phyloP scores from a whole-genome alignment of 2,888 invertebrate species.

The Adelphocoris suturalis region DNA sequence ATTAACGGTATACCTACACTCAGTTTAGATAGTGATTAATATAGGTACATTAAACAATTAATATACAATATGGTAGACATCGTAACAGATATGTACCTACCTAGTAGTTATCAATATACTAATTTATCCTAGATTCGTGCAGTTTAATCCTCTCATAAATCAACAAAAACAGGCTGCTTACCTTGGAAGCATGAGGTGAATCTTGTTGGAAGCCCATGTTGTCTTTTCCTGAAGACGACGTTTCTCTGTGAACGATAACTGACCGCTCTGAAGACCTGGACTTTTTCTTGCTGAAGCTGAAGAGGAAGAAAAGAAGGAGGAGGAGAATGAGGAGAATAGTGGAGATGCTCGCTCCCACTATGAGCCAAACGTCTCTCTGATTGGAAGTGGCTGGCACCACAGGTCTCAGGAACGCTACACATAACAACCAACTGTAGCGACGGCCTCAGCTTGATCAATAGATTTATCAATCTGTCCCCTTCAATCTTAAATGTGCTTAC shows the following conservation, averaged over 20 bases:
- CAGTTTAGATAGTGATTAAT: too few relatives aligned
- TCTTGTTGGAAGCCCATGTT: constrained; percentile 75
- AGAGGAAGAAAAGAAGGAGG: constrained; percentile 79
- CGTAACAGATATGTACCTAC: too few relatives aligned
- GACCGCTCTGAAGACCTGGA: constrained; percentile 64
- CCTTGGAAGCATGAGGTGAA: constrained; percentile 70
- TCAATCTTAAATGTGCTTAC: background rate
- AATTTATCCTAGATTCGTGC: too few relatives aligned
- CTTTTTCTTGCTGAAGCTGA: constrained; percentile 73
- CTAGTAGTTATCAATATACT: too few relatives aligned
- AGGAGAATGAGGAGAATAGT: constrained; percentile 82
- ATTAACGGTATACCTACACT: too few relatives aligned
- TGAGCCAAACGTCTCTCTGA: constrained; percentile 82
- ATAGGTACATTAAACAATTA: too few relatives aligned
- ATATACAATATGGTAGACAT: too few relatives aligned
- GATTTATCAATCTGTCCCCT: constrained; percentile 54
- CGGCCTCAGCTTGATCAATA: constrained; percentile 63
- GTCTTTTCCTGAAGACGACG: constrained; percentile 67
- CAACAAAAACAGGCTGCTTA: background rate
- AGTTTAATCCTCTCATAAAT: too few relatives aligned
- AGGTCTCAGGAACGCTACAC: constrained; percentile 84
- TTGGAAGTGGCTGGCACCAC: constrained; percentile 78
- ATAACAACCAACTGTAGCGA: constrained; percentile 64
- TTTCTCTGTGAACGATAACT: constrained; percentile 62
- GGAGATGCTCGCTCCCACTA: constrained; percentile 83